Evolutionary conservation across 1,140 invertebrate species (phyloP).

Genomic region (Yoshiicerus persimilis): DNA sequence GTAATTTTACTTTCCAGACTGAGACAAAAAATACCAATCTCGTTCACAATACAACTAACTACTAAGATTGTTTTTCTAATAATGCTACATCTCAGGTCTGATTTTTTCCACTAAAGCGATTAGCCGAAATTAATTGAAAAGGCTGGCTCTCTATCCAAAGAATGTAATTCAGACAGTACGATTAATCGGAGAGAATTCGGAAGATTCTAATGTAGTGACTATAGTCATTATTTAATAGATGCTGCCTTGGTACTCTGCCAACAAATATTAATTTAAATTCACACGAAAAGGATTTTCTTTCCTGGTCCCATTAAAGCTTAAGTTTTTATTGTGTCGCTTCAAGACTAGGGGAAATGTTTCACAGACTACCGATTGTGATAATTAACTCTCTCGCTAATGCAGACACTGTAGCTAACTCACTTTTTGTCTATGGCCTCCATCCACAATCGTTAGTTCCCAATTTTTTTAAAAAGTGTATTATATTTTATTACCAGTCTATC

Average conservation of each 20-base stretch:
- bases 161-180: neutral
- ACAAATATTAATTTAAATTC: slow-evolving; percentile 24
- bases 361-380: neutral
- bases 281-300: slow-evolving; percentile 4
- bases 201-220: neutral
- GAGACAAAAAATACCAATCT: neutral
- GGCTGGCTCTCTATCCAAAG: neutral
- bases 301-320: neutral
- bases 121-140: slow-evolving; percentile 1
- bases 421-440: neutral
- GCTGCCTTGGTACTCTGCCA: neutral
- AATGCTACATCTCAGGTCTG: neutral
- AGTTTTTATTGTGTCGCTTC: neutral
- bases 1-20: neutral
- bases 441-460: neutral
- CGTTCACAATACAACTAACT: neutral
- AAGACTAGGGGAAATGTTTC: neutral
- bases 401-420: neutral
- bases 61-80: neutral
- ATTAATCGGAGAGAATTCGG: neutral
- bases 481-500: too few relatives aligned
- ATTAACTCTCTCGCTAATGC: neutral
- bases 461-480: neutral
- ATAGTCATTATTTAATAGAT: neutral
- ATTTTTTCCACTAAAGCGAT: neutral